Conservation (phyloP, 1,140 invertebrate species). For the Ceratitis capitata region DNA sequence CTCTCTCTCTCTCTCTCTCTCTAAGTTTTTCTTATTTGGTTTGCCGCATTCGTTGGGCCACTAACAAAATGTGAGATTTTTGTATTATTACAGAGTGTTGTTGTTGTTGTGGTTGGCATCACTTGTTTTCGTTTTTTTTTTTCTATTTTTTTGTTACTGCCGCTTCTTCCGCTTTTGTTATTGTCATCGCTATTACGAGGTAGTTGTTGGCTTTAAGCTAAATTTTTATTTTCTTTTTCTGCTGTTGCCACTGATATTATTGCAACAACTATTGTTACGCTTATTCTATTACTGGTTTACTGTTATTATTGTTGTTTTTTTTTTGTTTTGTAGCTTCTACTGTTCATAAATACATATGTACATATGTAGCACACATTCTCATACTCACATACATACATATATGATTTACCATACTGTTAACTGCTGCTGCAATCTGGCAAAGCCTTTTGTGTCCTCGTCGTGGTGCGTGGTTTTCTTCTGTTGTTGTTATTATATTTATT, state of each 20-base stretch:
- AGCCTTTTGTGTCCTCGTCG: conserved; percentile 60
- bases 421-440: not conserved
- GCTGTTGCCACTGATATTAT: not conserved
- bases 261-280: conserved; percentile 11
- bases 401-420: not conserved
- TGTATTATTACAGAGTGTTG: not conserved
- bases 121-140: too few relatives aligned
- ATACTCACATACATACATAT: not conserved
- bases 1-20: not conserved
- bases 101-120: not conserved
- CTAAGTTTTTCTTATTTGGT: not conserved
- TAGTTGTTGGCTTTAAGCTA: too few relatives aligned
- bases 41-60: not conserved
- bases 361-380: too few relatives aligned
- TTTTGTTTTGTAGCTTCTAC: not conserved
- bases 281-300: conserved; percentile 12
- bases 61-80: not conserved
- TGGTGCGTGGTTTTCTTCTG: conserved; percentile 38
- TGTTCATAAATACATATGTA: too few relatives aligned
- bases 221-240: too few relatives aligned
- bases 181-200: too few relatives aligned
- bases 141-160: too few relatives aligned
- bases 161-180: too few relatives aligned
- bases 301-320: not conserved
- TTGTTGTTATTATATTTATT: too few relatives aligned